Evolutionary conservation across 2,113 vertebrate genomes (phyloP).

Genomic region (Aphelocoma coerulescens): DNA sequence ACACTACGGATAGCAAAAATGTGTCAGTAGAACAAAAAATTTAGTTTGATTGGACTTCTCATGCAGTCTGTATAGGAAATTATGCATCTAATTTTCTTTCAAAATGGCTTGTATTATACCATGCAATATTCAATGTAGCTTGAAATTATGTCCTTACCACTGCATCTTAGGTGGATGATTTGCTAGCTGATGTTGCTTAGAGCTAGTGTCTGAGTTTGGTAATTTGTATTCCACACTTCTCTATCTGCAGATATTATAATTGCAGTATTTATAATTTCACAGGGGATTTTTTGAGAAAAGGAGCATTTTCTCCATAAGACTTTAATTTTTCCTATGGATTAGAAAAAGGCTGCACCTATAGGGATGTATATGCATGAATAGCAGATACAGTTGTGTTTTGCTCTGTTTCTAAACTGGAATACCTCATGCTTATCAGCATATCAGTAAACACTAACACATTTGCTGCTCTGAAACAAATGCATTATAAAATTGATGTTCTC

Average conservation of each 20-base stretch:
- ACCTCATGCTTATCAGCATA: not conserved
- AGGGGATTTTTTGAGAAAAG: not conserved
- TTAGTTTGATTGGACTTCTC: conserved; percentile 51
- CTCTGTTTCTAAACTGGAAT: not conserved
- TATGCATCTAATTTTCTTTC: conserved; percentile 67
- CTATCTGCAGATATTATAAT: not conserved
- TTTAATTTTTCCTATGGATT: not conserved
- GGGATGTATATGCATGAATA: not conserved
- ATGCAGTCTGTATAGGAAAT: conserved; percentile 45
- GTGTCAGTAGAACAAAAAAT: conserved; percentile 39
- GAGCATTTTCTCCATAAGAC: not conserved
- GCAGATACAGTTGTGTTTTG: not conserved
- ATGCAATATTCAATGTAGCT: conserved; percentile 46
- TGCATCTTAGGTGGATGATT: conserved; percentile 47
- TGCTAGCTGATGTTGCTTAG: conserved; percentile 56
- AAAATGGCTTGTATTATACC: conserved; percentile 54
- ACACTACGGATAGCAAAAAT: conserved; percentile 25
- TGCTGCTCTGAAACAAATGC: not conserved
- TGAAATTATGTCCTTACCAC: conserved; percentile 60
- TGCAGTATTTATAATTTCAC: conserved; percentile 21
- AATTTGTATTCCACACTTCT: conserved; percentile 45
- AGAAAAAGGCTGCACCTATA: not conserved
- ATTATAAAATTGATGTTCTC: not conserved
- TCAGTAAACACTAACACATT: not conserved
- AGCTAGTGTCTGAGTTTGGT: conserved; percentile 1